Conservation (phyloP, 2,113 vertebrate genomes). For the Pseudolaguvia tuberculata region DNA sequence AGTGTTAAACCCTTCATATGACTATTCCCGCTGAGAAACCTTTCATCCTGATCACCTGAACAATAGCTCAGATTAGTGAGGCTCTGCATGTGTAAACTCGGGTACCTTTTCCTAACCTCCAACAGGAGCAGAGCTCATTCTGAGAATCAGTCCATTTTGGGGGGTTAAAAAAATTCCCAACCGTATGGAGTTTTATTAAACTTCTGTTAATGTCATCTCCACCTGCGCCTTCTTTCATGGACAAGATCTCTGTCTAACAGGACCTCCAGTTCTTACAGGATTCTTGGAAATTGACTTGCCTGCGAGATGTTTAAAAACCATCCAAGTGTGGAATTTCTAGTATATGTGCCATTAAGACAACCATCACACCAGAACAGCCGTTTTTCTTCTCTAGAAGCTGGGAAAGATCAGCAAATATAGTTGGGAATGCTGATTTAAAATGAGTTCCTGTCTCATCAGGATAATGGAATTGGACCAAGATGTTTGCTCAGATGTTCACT, state of each 20-base stretch:
- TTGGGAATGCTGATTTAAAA: background rate
- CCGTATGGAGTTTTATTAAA: background rate
- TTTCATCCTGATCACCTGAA: constrained; percentile 7
- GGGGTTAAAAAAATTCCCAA: too few relatives aligned
- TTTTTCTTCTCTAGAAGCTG: background rate
- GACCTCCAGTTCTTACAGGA: background rate
- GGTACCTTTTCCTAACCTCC: background rate
- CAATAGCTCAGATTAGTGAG: constrained; percentile 18
- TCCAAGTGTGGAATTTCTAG: background rate
- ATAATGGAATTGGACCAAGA: background rate
- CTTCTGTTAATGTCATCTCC: background rate
- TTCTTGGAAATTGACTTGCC: background rate
- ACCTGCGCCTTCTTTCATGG: background rate
- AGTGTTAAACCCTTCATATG: constrained; percentile 9
- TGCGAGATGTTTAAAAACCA: background rate
- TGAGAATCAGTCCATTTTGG: constrained; percentile 9
- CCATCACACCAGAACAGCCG: background rate
- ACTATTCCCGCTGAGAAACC: constrained; percentile 11
- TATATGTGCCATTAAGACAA: background rate
- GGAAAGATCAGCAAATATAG: background rate
- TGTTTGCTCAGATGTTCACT: too few relatives aligned
- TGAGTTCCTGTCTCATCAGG: background rate
- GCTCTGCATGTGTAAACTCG: background rate
- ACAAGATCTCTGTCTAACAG: constrained; percentile 1
- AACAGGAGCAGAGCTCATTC: constrained; percentile 1